phyloP scores from a whole-genome alignment of 2,113 vertebrate species.

The Colinus virginianus region DNA sequence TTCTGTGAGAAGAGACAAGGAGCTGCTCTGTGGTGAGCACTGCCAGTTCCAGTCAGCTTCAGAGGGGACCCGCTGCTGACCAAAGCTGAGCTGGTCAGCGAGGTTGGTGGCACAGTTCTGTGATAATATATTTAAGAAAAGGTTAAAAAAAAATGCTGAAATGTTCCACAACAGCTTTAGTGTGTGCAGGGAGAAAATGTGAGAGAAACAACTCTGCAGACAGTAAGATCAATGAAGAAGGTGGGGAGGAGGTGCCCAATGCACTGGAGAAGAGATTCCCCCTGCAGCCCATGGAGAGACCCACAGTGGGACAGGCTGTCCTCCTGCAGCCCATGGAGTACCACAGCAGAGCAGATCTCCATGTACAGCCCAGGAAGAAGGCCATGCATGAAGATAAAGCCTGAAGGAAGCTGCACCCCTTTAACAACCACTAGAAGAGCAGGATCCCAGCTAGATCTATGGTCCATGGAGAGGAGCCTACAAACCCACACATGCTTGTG shows the following conservation, averaged over 20 bases:
- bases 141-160: neutral
- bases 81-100: neutral
- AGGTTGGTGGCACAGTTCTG: neutral
- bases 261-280: neutral
- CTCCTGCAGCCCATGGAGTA: neutral
- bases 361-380: neutral
- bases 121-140: neutral
- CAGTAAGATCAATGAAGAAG: neutral
- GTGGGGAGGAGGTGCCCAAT: neutral
- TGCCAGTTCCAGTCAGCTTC: neutral
- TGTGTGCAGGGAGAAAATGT: neutral
- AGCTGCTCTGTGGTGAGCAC: neutral
- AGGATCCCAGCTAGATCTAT: neutral
- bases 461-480: neutral
- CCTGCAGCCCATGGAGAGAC: neutral
- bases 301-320: neutral
- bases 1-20: neutral
- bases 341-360: neutral
- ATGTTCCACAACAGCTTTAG: neutral
- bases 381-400: neutral
- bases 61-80: neutral
- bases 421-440: neutral
- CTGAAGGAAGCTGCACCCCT: neutral
- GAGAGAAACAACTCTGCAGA: neutral
- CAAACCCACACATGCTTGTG: neutral